Conservation (phyloP, 2,113 vertebrate species). For the mouse (Mus musculus) region DNA sequence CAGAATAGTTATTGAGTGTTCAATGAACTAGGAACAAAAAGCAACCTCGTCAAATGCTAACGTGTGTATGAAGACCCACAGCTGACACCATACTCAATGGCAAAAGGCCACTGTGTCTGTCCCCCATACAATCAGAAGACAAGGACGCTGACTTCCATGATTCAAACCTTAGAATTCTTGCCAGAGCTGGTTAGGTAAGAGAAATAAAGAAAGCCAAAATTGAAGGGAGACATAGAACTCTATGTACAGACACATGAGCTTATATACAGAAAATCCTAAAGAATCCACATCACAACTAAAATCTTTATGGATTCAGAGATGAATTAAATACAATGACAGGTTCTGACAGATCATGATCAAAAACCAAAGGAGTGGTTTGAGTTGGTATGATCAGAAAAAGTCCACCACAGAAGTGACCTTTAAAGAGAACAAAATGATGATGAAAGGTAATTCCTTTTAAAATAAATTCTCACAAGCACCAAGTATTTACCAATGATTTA, state of each 20-base stretch:
- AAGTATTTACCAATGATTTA: no score
- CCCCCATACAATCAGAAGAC: neutral
- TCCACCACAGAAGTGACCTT: no score
- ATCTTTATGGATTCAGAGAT: neutral
- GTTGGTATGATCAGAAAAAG: no score
- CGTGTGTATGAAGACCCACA: neutral
- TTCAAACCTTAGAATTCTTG: neutral
- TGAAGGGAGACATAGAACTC: slow-evolving; percentile 26
- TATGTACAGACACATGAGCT: neutral
- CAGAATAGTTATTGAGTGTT: neutral
- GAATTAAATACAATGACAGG: slow-evolving; percentile 18
- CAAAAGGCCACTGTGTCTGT: neutral
- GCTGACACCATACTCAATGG: neutral
- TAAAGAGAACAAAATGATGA: no score
- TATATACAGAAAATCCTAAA: neutral
- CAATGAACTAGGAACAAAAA: neutral
- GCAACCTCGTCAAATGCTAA: neutral
- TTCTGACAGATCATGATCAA: neutral
- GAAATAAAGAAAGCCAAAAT: slow-evolving; percentile 18
- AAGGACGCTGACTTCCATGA: neutral
- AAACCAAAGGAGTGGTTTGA: no score
- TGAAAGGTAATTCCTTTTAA: no score
- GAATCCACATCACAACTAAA: neutral
- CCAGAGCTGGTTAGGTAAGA: slow-evolving; percentile 6
- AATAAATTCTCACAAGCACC: no score